phyloP scores from a whole-genome alignment of 1,140 invertebrate genomes.

The Sarcophaga peregrina region DNA sequence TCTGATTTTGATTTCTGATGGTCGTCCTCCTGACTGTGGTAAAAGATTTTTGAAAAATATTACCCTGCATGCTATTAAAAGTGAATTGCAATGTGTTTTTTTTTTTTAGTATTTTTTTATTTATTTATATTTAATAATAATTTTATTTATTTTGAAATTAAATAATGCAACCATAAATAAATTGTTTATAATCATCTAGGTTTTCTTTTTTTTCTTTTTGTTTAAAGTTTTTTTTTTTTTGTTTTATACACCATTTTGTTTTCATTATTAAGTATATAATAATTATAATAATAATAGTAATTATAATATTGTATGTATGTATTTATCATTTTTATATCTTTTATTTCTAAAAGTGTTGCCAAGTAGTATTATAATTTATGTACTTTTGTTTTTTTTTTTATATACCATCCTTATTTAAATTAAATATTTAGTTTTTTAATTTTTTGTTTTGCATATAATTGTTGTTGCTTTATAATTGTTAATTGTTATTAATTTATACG shows the following conservation, averaged over 20 bases:
- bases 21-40: too few relatives aligned
- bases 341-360: slow-evolving; percentile 23
- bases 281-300: too few relatives aligned
- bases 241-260: slow-evolving; percentile 27
- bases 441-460: slow-evolving; percentile 34
- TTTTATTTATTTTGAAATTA: slow-evolving; percentile 51
- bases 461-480: neutral
- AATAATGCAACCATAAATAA: slow-evolving; percentile 65
- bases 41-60: too few relatives aligned
- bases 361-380: too few relatives aligned
- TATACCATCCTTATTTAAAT: too few relatives aligned
- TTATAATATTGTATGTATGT: slow-evolving; percentile 30
- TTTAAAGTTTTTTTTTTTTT: slow-evolving; percentile 41
- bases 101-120: slow-evolving; percentile 15
- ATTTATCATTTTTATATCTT: slow-evolving; percentile 21
- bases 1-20: too few relatives aligned
- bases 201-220: slow-evolving; percentile 38
- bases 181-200: slow-evolving; percentile 45
- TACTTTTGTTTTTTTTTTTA: too few relatives aligned
- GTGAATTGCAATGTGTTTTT: too few relatives aligned
- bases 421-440: too few relatives aligned
- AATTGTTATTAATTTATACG: too few relatives aligned
- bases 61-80: too few relatives aligned
- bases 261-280: slow-evolving; percentile 41
- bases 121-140: slow-evolving; percentile 51